phyloP scores from a whole-genome alignment of 2,888 invertebrate genomes.

The Nephrotoma flavescens region DNA sequence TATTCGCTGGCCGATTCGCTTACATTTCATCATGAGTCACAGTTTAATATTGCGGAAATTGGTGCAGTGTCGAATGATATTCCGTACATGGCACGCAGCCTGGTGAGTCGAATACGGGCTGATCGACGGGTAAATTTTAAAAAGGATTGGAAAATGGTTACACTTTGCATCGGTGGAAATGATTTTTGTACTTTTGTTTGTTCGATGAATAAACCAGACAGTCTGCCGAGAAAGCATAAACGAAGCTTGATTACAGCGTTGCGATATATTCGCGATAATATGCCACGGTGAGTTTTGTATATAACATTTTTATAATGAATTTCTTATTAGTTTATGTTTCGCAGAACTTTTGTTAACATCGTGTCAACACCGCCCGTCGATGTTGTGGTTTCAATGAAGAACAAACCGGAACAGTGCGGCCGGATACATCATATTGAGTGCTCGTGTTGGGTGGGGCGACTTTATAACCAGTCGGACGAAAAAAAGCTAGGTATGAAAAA shows the following conservation, averaged over 20 bases:
- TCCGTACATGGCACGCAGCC: constrained; percentile 35
- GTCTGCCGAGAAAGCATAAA: constrained; percentile 28
- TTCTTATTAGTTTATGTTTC: neutral
- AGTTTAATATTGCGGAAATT: constrained; percentile 39
- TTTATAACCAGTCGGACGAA: constrained; percentile 14
- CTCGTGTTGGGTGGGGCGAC: constrained; percentile 16
- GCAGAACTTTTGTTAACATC: constrained; percentile 36
- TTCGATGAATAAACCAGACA: constrained; percentile 24
- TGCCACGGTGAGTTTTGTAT: constrained; percentile 34
- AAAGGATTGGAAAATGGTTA: constrained; percentile 47
- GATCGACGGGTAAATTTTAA: constrained; percentile 34
- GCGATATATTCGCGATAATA: constrained; percentile 33
- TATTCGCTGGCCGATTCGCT: constrained; percentile 35
- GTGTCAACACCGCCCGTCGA: constrained; percentile 28
- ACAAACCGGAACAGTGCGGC: constrained; percentile 15
- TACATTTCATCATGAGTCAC: constrained; percentile 24
- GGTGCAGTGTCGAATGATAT: constrained; percentile 36
- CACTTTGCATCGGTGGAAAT: constrained; percentile 41
- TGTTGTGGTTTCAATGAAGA: constrained; percentile 13
- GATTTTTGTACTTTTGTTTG: constrained; percentile 39
- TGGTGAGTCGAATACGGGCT: constrained; percentile 33
- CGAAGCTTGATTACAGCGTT: constrained; percentile 30
- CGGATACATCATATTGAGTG: constrained; percentile 17
- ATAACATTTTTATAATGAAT: constrained; percentile 21
- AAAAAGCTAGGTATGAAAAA: constrained; percentile 12